A percentile compares a stretch with the other conserved stretches of the same genome.
phyloP scores from a whole-genome alignment of 2,888 invertebrate genomes.

The Drosophila anceps region DNA sequence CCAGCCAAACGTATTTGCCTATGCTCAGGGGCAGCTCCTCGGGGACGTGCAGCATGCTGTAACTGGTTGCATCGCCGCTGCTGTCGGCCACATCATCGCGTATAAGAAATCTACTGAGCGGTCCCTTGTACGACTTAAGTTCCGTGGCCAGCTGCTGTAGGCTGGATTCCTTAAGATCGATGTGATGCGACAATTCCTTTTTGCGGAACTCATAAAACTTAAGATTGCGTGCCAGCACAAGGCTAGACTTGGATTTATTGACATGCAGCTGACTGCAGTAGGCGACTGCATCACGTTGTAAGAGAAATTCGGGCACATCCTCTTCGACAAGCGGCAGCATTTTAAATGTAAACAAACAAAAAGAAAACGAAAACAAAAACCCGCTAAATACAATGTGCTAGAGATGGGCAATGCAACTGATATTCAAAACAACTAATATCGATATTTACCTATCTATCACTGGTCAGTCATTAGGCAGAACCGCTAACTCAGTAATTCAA shows the following conservation, averaged over 20 bases:
- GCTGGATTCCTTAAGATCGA: slow-evolving; percentile 67
- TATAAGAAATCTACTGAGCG: slow-evolving; percentile 58
- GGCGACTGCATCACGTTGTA: slow-evolving; percentile 50
- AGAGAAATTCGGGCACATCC: slow-evolving; percentile 62
- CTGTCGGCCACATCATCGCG: slow-evolving; percentile 32
- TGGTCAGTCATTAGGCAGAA: background rate
- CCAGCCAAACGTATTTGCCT: slow-evolving; percentile 80
- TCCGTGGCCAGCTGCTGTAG: slow-evolving; percentile 37
- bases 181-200: slow-evolving; percentile 70
- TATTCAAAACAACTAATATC: background rate
- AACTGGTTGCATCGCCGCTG: slow-evolving; percentile 29
- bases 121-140: slow-evolving; percentile 64
- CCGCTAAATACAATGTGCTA: slow-evolving; percentile 2
- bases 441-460: slow-evolving; percentile 7
- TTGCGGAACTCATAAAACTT: slow-evolving; percentile 77
- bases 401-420: slow-evolving; percentile 18
- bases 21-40: slow-evolving; percentile 63
- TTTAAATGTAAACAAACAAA: slow-evolving; percentile 31
- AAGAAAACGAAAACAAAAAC: slow-evolving; percentile 13
- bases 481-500: background rate
- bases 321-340: slow-evolving; percentile 53
- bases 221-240: slow-evolving; percentile 71
- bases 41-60: slow-evolving; percentile 51
- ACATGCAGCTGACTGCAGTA: slow-evolving; percentile 52
- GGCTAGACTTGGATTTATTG: slow-evolving; percentile 31